Percentiles rank a stretch among this genome's conserved stretches.
phyloP scores from a whole-genome alignment of 2,797 vertebrate species.

The Pitangus sulphuratus region DNA sequence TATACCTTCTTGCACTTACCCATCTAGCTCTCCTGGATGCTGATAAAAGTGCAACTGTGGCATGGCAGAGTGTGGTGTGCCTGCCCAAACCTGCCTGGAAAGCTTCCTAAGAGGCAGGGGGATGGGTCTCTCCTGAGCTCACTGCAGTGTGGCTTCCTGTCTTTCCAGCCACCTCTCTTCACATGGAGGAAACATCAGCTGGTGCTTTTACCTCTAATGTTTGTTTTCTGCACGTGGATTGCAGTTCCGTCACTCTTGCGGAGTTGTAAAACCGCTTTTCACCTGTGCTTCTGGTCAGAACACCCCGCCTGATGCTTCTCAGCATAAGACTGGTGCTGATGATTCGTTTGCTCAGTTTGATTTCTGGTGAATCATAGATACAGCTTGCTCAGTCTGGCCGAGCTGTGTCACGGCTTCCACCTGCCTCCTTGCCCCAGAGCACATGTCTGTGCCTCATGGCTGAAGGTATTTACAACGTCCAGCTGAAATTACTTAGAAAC shows the following conservation, averaged over 20 bases:
- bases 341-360: neutral
- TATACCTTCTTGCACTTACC: neutral
- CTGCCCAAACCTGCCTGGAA: neutral
- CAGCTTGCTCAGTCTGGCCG: neutral
- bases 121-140: neutral
- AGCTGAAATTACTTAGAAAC: neutral
- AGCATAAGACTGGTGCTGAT: neutral
- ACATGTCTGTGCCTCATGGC: neutral
- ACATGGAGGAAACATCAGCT: neutral
- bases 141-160: too few species aligned
- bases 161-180: neutral
- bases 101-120: rapidly evolving
- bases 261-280: neutral
- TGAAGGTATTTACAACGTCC: neutral
- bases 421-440: neutral
- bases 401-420: neutral
- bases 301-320: neutral
- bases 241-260: neutral
- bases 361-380: neutral
- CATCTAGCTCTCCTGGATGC: neutral
- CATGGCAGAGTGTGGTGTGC: rapidly evolving
- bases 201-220: neutral
- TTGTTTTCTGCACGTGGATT: neutral
- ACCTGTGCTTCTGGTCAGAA: neutral
- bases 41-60: neutral